Conservation (phyloP, 2,113 vertebrate genomes). For the Amphiprion percula region DNA sequence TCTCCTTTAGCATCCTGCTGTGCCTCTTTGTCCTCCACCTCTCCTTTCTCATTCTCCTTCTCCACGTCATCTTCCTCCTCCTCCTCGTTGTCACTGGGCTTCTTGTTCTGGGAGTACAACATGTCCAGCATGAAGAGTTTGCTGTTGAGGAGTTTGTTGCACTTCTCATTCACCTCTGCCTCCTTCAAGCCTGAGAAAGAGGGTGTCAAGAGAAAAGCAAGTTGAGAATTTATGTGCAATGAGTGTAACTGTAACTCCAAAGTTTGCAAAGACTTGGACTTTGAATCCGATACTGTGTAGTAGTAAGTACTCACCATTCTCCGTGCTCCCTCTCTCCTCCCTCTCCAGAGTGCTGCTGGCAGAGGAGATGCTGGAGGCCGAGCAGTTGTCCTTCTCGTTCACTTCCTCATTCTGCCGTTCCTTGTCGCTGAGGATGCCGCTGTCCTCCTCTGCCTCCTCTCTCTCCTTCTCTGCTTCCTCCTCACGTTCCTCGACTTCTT, state of each 20-base stretch:
- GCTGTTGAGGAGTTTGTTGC: constrained; percentile 92
- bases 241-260: no score
- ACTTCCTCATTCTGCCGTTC: constrained; percentile 95
- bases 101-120: constrained; percentile 96
- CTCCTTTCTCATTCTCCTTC: constrained; percentile 73
- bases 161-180: constrained; percentile 89
- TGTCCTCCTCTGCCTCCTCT: constrained; percentile 89
- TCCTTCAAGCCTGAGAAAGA: constrained; percentile 88
- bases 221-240: no score
- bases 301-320: constrained; percentile 84
- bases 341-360: constrained; percentile 96
- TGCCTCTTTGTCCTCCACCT: constrained; percentile 73
- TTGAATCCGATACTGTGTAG: no score
- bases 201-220: neutral
- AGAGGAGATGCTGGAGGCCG: constrained; percentile 91
- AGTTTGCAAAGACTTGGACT: neutral
- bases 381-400: constrained; percentile 97
- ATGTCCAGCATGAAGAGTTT: constrained; percentile 98
- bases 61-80: constrained; percentile 87
- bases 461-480: constrained; percentile 84
- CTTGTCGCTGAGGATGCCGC: constrained; percentile 93
- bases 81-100: constrained; percentile 83
- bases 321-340: constrained; percentile 89
- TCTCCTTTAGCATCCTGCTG: constrained; percentile 80
- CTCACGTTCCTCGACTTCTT: constrained; percentile 38